A percentile compares a stretch with the other conserved stretches of the same genome.
phyloP scores from a whole-genome alignment of 2,113 vertebrate species.

The Tragelaphus scriptus region DNA sequence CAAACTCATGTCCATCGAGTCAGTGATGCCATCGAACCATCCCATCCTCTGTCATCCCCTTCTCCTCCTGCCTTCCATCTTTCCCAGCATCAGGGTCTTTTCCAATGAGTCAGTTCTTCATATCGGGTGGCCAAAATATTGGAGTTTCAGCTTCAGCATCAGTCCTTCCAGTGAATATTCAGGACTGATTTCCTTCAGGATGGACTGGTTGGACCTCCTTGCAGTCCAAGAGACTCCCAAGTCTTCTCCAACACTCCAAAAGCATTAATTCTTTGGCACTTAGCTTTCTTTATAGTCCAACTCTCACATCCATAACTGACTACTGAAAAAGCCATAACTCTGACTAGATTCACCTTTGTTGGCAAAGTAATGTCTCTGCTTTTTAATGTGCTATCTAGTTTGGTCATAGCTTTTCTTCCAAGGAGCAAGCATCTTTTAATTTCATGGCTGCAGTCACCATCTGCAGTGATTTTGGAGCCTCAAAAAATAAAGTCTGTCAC shows the following conservation, averaged over 20 bases:
- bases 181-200: background rate
- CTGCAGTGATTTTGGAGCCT: background rate
- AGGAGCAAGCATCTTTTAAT: background rate
- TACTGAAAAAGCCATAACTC: background rate
- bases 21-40: too few relatives aligned
- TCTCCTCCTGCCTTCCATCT: background rate
- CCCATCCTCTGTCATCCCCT: background rate
- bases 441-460: background rate
- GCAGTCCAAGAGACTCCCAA: background rate
- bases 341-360: background rate
- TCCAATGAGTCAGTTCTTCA: background rate
- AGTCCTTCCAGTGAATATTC: background rate
- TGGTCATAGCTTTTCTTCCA: background rate
- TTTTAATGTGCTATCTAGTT: background rate
- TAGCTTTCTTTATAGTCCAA: background rate
- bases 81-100: background rate
- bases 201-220: background rate
- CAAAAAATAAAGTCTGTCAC: rapidly evolving
- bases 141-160: background rate
- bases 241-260: background rate
- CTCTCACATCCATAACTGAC: background rate
- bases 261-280: background rate
- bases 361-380: background rate
- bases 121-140: background rate
- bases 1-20: too few relatives aligned